phyloP scores from a whole-genome alignment of 1,140 invertebrate genomes.

The Leptopilina boulardi region DNA sequence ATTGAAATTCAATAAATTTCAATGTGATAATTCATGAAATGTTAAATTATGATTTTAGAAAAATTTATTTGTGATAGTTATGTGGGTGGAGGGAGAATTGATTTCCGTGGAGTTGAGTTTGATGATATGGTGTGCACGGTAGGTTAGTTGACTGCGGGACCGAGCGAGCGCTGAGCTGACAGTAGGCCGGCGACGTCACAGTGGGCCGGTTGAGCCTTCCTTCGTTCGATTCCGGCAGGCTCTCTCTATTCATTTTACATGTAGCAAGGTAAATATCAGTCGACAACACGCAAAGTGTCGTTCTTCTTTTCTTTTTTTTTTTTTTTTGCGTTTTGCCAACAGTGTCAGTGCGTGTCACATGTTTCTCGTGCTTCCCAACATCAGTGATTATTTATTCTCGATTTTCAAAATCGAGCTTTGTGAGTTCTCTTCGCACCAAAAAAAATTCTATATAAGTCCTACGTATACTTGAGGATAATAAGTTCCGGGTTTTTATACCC shows the following conservation, averaged over 20 bases:
- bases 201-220: slow-evolving; percentile 77
- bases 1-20: background rate
- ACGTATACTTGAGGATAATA: background rate
- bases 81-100: slow-evolving; percentile 53
- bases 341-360: slow-evolving; percentile 47
- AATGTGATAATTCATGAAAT: background rate
- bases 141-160: slow-evolving; percentile 75
- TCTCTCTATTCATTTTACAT: slow-evolving; percentile 77
- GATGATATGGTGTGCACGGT: slow-evolving; percentile 70
- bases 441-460: background rate
- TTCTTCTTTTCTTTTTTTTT: no score
- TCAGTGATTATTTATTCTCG: slow-evolving; percentile 26
- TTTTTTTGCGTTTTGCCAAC: slow-evolving; percentile 35
- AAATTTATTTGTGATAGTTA: slow-evolving; percentile 26
- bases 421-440: background rate
- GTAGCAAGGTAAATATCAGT: slow-evolving; percentile 76
- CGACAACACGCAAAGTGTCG: slow-evolving; percentile 38
- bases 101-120: slow-evolving; percentile 62
- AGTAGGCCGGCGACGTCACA: slow-evolving; percentile 78
- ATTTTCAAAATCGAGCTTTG: slow-evolving; percentile 8
- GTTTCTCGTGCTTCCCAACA: slow-evolving; percentile 26
- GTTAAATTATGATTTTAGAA: background rate
- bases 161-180: slow-evolving; percentile 75
- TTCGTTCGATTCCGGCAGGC: slow-evolving; percentile 76
- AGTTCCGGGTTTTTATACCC: slow-evolving; percentile 36